Evolutionary conservation across 2,888 invertebrate species (phyloP).

Genomic region (Neria commutata): DNA sequence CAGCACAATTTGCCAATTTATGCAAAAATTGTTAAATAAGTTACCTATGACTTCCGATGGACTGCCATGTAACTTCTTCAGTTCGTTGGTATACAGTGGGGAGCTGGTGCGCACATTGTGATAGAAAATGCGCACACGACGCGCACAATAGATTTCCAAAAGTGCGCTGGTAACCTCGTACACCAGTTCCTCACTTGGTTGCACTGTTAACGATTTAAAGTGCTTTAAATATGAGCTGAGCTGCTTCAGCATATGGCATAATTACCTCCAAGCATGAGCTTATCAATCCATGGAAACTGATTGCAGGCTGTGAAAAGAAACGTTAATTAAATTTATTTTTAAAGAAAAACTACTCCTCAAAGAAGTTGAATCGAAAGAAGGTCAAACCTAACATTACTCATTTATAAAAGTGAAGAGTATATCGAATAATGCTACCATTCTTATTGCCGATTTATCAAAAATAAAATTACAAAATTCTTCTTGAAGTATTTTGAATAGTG

Average conservation of each 20-base stretch:
- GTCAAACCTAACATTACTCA: conserved; percentile 20
- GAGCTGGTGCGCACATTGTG: conserved; percentile 50
- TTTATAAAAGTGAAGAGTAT: conserved; percentile 13
- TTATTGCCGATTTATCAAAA: too few species aligned
- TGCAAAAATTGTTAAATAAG: neutral
- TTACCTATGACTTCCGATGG: conserved; percentile 56
- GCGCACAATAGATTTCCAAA: conserved; percentile 50
- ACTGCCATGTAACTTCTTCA: conserved; percentile 44
- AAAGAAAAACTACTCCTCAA: too few species aligned
- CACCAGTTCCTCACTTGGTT: conserved; percentile 53
- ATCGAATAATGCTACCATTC: too few species aligned
- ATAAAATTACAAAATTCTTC: too few species aligned
- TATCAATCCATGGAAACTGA: conserved; percentile 55
- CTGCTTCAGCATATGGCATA: conserved; percentile 29
- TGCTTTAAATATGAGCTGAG: conserved; percentile 36
- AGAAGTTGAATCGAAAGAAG: conserved; percentile 11
- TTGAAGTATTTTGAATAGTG: conserved; percentile 37
- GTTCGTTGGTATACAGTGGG: conserved; percentile 51
- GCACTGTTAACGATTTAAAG: conserved; percentile 47
- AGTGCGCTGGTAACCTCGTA: conserved; percentile 53
- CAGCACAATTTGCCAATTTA: neutral
- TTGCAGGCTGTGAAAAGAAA: conserved; percentile 46
- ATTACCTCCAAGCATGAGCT: conserved; percentile 47
- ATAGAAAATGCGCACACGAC: conserved; percentile 53
- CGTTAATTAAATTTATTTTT: too few species aligned